phyloP scores from a whole-genome alignment of 2,888 invertebrate genomes.

The Rhagonycha lutea region DNA sequence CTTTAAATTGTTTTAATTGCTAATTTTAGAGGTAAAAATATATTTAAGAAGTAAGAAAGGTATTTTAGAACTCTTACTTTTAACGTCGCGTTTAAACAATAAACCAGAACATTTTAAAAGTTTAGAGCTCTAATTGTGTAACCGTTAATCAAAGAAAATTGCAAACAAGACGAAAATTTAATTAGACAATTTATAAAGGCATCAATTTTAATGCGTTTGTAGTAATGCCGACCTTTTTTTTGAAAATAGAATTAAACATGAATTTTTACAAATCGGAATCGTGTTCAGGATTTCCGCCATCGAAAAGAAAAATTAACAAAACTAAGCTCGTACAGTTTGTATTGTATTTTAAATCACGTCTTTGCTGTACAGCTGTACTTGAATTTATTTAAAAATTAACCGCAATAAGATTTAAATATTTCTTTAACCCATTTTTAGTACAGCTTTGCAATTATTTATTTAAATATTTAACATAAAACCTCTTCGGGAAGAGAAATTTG shows the following conservation, averaged over 20 bases:
- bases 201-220: neutral
- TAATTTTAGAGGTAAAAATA: neutral
- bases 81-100: neutral
- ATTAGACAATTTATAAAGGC: neutral
- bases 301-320: conserved; percentile 19
- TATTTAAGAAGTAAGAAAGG: neutral
- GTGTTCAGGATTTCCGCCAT: conserved; percentile 13
- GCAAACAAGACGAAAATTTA: neutral
- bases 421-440: neutral
- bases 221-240: neutral
- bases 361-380: neutral
- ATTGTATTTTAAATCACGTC: conserved; percentile 19
- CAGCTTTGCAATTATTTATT: neutral
- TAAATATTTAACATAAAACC: neutral
- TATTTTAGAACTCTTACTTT: neutral
- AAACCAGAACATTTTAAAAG: neutral
- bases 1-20: neutral
- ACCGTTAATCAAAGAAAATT: neutral
- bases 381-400: conserved; percentile 15
- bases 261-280: conserved; percentile 19
- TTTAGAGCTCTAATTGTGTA: neutral
- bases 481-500: neutral
- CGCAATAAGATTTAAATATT: conserved; percentile 17
- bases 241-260: neutral
- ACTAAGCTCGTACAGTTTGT: conserved; percentile 6